Evolutionary conservation across 2,797 vertebrate genomes (phyloP), one percentile per base, ranked within the genome.

Genomic region (Enteromius thamalakanensis): DNA sequence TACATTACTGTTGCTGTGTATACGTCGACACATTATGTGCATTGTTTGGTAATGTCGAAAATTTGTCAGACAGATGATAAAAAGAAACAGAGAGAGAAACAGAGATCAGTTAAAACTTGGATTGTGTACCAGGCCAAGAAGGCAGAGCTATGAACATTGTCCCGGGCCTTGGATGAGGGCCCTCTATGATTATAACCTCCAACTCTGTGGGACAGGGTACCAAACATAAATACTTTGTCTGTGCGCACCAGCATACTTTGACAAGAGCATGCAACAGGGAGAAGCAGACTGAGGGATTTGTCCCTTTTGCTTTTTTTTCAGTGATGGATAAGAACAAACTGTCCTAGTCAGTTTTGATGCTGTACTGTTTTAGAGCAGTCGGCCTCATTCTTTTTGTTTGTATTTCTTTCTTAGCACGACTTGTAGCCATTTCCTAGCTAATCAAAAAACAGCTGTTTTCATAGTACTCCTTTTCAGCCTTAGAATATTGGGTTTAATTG

Each of bases 1-100:
- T 64, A 92, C 90, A 91, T 89, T 92, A 91, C 92, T 90, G 90
- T 91, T 91, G 90, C 91, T 90, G 89, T 91, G 90, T 91, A 91
- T 88, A 90, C 87, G 92, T 92, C 92, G 91, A 82, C 92, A 92
- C 91, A 93, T 92, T 92, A 89, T 90, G 89, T 87, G 60, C 32
- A 67, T 89, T 62, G 74, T 26, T 74, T 68, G 77, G 60, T 84
- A 79, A 64, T 82, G 75, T 68, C 67, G 64, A 34, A 32, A 47
- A 67, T 60, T 29, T 75, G 62, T 72, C 45, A 6, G 37, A 74
- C 53, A 60, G 45, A 51, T 79, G 34, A 67, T 65, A 21, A 42
- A 83, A 34, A 70, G 55, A 84, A 11, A 64, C 34, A 7, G 74
- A 34, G 34, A n/a, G 40, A 8, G 83, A 88, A 81, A 84, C 74